These are phyloP conservation scores for Prietella phreatophila DNA, from an alignment of 2,113 vertebrate genomes.

Conservation along the genomic window DNA sequence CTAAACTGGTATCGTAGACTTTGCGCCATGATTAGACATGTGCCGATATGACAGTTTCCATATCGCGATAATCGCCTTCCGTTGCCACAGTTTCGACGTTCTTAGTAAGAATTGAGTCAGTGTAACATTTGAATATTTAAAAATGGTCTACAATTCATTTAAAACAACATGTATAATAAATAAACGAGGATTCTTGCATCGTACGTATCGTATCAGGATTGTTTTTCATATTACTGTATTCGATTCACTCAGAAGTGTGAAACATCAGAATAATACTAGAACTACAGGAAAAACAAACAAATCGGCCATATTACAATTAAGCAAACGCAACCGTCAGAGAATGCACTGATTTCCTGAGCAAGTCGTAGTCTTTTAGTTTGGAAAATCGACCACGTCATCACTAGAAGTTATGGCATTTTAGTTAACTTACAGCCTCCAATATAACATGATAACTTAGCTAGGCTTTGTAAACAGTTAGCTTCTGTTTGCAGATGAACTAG, in stretches of 20 bases:
- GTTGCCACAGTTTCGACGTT: background rate
- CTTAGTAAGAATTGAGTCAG: background rate
- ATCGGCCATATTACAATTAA: background rate
- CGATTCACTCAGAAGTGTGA: background rate
- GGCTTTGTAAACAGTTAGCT: background rate
- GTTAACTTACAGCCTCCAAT: background rate
- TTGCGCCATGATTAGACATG: constrained; percentile 51
- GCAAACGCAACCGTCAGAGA: background rate
- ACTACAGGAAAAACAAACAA: background rate
- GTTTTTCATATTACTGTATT: background rate
- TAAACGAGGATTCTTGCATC: background rate
- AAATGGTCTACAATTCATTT: background rate
- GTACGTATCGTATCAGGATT: background rate
- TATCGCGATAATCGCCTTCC: background rate
- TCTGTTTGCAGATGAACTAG: background rate
- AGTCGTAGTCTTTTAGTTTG: background rate
- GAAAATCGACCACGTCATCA: background rate
- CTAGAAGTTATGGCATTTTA: background rate
- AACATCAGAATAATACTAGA: background rate
- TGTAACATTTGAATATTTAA: background rate
- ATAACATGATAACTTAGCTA: background rate
- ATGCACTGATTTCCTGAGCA: background rate
- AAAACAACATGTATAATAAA: background rate
- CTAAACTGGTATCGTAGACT: constrained; percentile 94
- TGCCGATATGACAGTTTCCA: background rate